Base-by-base conservation (phyloP, 1,140 invertebrate genomes). In the Drosophila bifasciata region DNA sequence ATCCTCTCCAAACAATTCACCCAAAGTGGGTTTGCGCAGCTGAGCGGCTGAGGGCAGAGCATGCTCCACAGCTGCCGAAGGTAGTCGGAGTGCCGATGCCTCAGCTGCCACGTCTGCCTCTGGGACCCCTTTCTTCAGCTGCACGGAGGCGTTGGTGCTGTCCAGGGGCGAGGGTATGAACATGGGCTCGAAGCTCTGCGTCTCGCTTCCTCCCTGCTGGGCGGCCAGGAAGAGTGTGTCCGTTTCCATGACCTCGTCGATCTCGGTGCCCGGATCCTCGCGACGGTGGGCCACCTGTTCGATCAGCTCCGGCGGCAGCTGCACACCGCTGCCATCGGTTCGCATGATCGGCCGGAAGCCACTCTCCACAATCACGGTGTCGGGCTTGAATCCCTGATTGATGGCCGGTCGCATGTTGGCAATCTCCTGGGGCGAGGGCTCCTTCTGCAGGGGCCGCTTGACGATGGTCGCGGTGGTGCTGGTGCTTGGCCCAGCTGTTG, bases 281-380 rank as follows among this genome's bases (percentile, higher is more conserved):
- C 92, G 89, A 3, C 93, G 91, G 48, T 93, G 93, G 40, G 93
- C 93, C 23, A 90, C 75, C 49, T 90, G 79, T n/a, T 92, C 90
- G 36, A 91, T 91, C 62, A 92, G 46, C 48, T 92, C 92, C 17
- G 91, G 90, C 15, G 90, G 91, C 71, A 92, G 92, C 36, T 92
- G 92, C 2, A 90, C 89, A 1, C 76, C 60, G n/a, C 62, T 77
- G 56, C 76, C 92, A 51, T 88, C 77, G 90, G 93, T 94, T 15
- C 93, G 92, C n/a, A 96, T 93, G 15, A 97, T 96, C 1, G 96
- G 96, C 60, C 95, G 96, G 76, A 97, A 97, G 0, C 96, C 96
- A 52, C 95, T 94, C 92, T 97, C 96, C 32, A 97, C 95, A 0
- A 97, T 94, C 13, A 97, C 94, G 0, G 95, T 95, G 60, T 95